Evolutionary conservation across 2,888 invertebrate genomes (phyloP).

Genomic region (Drosophila testacea): DNA sequence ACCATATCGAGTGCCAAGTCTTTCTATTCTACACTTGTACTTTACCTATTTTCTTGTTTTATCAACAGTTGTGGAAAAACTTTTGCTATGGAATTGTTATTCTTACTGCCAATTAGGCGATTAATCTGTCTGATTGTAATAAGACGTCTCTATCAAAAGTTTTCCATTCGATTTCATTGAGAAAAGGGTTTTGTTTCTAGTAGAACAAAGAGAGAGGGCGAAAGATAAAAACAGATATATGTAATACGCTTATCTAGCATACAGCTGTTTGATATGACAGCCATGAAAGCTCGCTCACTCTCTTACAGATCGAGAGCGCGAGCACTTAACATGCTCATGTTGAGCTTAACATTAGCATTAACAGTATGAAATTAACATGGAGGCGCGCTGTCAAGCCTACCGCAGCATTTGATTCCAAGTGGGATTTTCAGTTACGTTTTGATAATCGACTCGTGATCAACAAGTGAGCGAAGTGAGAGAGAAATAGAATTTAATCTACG

Average conservation of each 20-base stretch:
- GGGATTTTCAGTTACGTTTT: constrained; percentile 54
- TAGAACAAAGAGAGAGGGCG: constrained; percentile 1
- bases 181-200: constrained; percentile 1
- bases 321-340: constrained; percentile 12
- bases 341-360: constrained; percentile 39
- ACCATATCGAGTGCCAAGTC: constrained; percentile 40
- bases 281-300: constrained; percentile 27
- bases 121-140: constrained; percentile 11
- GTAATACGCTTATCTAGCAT: constrained; percentile 37
- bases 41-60: constrained; percentile 5
- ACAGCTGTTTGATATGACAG: constrained; percentile 46
- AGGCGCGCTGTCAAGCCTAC: constrained; percentile 1
- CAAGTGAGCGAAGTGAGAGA: constrained; percentile 23
- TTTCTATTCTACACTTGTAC: background rate
- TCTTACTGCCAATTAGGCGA: constrained; percentile 16
- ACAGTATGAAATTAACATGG: constrained; percentile 43
- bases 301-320: constrained; percentile 28
- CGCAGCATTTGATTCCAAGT: constrained; percentile 29
- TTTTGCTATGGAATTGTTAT: constrained; percentile 26
- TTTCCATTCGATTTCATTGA: background rate
- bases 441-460: constrained; percentile 58
- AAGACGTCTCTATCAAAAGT: constrained; percentile 4
- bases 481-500: constrained; percentile 4
- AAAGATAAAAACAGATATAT: background rate
- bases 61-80: constrained; percentile 33